These are phyloP conservation scores for Colius striatus DNA, from an alignment of 2,113 vertebrate species.

Conservation along the genomic window DNA sequence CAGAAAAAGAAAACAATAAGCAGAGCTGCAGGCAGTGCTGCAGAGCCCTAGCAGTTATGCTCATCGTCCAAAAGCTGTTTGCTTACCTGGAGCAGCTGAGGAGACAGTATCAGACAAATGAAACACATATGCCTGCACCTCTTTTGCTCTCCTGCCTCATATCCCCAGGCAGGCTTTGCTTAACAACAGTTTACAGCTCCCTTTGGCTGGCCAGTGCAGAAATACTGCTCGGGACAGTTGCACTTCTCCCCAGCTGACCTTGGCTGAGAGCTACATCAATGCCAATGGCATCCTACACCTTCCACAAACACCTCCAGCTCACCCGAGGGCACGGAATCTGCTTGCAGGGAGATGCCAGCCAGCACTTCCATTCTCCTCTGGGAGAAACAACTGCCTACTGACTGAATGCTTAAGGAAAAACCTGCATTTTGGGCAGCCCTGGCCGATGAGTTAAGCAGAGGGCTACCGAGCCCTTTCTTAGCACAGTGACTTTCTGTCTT, in stretches of 20 bases:
- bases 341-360: neutral
- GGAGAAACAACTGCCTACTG: neutral
- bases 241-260: neutral
- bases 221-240: neutral
- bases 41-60: neutral
- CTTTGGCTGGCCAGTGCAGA: neutral
- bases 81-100: conserved; percentile 14
- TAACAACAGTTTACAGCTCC: neutral
- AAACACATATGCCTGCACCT: neutral
- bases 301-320: neutral
- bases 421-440: neutral
- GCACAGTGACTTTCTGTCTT: neutral
- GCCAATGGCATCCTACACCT: neutral
- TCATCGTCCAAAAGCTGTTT: neutral
- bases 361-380: neutral
- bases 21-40: conserved; percentile 35
- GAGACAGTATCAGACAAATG: neutral
- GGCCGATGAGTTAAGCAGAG: neutral
- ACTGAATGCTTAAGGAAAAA: neutral
- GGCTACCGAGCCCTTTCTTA: neutral
- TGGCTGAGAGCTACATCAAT: neutral
- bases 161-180: neutral
- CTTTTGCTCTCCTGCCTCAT: neutral
- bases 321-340: neutral
- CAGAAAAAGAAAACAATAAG: conserved; percentile 12